Evolutionary conservation across 2,888 invertebrate genomes (phyloP).

Genomic region (Lycocerus yunnanus): DNA sequence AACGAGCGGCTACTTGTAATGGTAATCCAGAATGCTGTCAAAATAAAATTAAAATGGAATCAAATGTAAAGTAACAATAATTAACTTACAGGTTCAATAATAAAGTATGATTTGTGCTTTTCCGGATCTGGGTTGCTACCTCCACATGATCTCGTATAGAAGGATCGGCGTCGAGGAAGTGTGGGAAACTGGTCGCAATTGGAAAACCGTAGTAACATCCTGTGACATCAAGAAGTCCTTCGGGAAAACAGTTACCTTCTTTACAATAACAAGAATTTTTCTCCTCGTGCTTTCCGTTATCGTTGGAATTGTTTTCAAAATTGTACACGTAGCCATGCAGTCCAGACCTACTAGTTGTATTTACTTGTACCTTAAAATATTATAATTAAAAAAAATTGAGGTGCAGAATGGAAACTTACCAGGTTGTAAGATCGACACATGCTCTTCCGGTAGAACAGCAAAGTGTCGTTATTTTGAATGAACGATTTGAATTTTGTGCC

Average conservation of each 20-base stretch:
- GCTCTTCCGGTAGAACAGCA: slow-evolving; percentile 82
- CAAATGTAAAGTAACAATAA: not conserved
- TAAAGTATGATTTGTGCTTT: slow-evolving; percentile 71
- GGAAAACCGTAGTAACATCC: slow-evolving; percentile 92
- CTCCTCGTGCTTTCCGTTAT: slow-evolving; percentile 72
- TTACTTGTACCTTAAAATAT: slow-evolving; percentile 61
- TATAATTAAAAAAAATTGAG: not conserved
- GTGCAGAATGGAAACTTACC: slow-evolving; percentile 60
- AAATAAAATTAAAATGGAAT: slow-evolving; percentile 22
- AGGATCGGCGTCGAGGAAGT: slow-evolving; percentile 78
- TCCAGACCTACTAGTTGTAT: slow-evolving; percentile 64
- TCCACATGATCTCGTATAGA: slow-evolving; percentile 65
- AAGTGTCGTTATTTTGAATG: slow-evolving; percentile 67
- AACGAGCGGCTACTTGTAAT: slow-evolving; percentile 75
- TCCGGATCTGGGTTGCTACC: slow-evolving; percentile 64
- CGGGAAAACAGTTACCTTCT: slow-evolving; percentile 68
- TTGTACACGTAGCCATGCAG: slow-evolving; percentile 73
- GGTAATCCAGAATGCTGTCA: slow-evolving; percentile 72
- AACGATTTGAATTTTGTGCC: slow-evolving; percentile 83
- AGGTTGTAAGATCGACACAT: slow-evolving; percentile 80
- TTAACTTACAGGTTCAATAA: slow-evolving; percentile 73
- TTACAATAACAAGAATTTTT: slow-evolving; percentile 85
- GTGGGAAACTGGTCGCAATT: slow-evolving; percentile 85
- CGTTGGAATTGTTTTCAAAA: slow-evolving; percentile 76
- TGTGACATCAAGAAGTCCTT: slow-evolving; percentile 80